Evolutionary conservation across 2,797 vertebrate genomes (phyloP).

Genomic region (Urocyon cinereoargenteus): DNA sequence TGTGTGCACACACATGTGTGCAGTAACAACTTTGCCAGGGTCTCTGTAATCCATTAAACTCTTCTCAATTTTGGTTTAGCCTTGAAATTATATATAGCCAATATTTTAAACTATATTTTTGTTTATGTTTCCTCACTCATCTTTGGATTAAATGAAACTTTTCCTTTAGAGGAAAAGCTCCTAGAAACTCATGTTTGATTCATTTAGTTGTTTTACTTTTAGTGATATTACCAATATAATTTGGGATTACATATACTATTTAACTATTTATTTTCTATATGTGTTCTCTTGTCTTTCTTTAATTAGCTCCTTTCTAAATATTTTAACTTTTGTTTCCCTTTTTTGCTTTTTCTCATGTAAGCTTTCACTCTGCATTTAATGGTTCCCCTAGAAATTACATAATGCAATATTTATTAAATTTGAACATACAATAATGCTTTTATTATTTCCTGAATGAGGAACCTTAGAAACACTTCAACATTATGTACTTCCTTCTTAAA

Average conservation of each 20-base stretch:
- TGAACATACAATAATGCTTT: neutral
- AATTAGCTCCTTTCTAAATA: neutral
- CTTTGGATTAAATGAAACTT: neutral
- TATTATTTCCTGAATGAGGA: neutral
- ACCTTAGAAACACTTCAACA: neutral
- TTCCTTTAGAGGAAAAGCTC: neutral
- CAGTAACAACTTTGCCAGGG: neutral
- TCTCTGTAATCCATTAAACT: neutral
- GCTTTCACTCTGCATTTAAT: neutral
- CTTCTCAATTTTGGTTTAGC: neutral
- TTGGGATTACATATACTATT: neutral
- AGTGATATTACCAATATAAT: neutral
- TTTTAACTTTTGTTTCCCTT: neutral
- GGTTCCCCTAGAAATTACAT: neutral
- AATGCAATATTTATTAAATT: neutral
- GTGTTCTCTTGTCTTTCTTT: neutral
- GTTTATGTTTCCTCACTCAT: neutral
- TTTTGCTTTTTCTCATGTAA: neutral
- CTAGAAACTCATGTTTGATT: neutral
- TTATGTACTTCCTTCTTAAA: neutral
- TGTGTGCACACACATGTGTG: accelerated
- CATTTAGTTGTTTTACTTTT: neutral
- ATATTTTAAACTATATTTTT: neutral
- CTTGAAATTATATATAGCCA: neutral
- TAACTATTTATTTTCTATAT: neutral